phyloP scores from a whole-genome alignment of 2,797 vertebrate genomes.

The Sorex maritimensis region DNA sequence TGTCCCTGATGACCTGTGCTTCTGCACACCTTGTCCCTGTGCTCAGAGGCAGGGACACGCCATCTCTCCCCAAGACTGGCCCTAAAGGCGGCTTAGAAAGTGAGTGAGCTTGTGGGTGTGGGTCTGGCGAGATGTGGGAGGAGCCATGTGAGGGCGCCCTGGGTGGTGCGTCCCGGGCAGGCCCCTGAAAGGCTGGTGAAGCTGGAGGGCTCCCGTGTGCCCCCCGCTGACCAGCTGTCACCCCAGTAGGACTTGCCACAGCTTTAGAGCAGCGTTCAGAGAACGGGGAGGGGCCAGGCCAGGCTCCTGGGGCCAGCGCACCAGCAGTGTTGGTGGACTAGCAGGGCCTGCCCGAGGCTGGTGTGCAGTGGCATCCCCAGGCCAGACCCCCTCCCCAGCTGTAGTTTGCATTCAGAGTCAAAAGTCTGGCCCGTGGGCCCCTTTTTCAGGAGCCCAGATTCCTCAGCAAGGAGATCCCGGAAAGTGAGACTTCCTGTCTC shows the following conservation, averaged over 20 bases:
- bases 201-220: background rate
- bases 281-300: background rate
- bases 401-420: background rate
- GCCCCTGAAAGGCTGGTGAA: too few relatives aligned
- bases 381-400: fast-evolving
- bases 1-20: background rate
- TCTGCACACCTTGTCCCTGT: fast-evolving
- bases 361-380: fast-evolving
- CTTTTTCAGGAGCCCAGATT: background rate
- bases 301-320: background rate
- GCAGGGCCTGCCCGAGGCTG: fast-evolving
- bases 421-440: background rate
- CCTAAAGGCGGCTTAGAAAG: background rate
- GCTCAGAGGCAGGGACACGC: background rate
- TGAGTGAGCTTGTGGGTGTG: too few relatives aligned
- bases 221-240: too few relatives aligned
- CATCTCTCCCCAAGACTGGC: background rate
- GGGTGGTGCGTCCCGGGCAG: too few relatives aligned
- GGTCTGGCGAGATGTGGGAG: too few relatives aligned
- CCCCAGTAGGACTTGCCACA: too few relatives aligned
- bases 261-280: background rate
- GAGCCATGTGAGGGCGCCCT: too few relatives aligned
- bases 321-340: background rate
- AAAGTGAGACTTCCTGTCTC: fast-evolving
- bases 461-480: fast-evolving